Base-by-base conservation (phyloP, 2,113 vertebrate species). In the Eonycteris spelaea region DNA sequence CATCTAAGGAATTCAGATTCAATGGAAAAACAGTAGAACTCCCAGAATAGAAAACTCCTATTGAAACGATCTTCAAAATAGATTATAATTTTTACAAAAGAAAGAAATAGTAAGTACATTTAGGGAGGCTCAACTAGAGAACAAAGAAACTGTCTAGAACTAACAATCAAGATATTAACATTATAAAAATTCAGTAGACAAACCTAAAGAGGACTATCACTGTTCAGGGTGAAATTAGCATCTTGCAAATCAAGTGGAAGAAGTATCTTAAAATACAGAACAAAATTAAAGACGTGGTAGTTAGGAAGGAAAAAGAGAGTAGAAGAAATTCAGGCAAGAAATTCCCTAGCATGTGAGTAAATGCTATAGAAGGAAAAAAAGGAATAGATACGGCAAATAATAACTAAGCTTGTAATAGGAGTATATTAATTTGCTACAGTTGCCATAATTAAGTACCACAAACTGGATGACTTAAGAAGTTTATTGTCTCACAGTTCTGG, bases 211-310 rank as follows among this genome's bases (percentile, higher is more conserved):
- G 40, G 48, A 24, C 15, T 83, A 38, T 77, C 21, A 70, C n/a
- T 75, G 24, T 77, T 70, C 70, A 59, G 51, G 89, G 24, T 75
- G 51, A 95, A 89, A 53, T 89, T 78, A 77, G 19, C 61, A 84
- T 70, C 61, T 83, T 95, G n/a, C 70, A 61, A 83, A 48, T 87
- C 79, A 93, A 30, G 48, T 89, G 35, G 26, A 91, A 91, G 38
- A 43, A n/a, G n/a, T 92, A 4, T 77, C 16, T 95, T 95, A 53
- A 65, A 71, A 45, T 65, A 95, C 55, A 71, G 55, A 71, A 71
- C n/a, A 86, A 63, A 82, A 80, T 85, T 86, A 79, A 91, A 80
- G 35, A 83, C 21, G 6, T 75, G 26, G 68, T 82, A 67, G 14
- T 86, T 24, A 86, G 68, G 21, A 74, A 59, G 57, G 22, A 45